phyloP scores from a whole-genome alignment of 2,888 invertebrate genomes.

The Synanthedon formicaeformis region DNA sequence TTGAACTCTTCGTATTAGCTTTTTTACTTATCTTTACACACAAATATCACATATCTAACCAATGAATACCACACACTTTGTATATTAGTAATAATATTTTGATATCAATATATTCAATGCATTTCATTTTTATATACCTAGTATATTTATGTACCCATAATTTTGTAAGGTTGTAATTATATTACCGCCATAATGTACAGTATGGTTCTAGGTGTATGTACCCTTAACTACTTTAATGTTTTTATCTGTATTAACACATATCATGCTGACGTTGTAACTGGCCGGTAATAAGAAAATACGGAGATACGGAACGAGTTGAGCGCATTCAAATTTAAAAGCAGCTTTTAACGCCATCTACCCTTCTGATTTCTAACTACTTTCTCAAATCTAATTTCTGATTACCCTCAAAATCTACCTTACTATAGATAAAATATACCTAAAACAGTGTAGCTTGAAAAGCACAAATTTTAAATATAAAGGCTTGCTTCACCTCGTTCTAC shows the following conservation, averaged over 20 bases:
- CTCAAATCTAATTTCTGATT: too few relatives aligned
- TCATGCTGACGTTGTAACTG: slow-evolving; percentile 50
- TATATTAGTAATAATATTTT: slow-evolving; percentile 63
- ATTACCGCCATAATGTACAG: slow-evolving; percentile 57
- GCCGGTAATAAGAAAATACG: too few relatives aligned
- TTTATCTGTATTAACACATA: slow-evolving; percentile 61
- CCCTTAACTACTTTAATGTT: slow-evolving; percentile 49
- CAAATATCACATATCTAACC: slow-evolving; percentile 66
- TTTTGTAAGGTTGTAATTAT: slow-evolving; percentile 53
- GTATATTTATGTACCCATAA: slow-evolving; percentile 42
- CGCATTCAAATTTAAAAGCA: too few relatives aligned
- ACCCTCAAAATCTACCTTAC: too few relatives aligned
- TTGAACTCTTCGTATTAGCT: slow-evolving; percentile 37
- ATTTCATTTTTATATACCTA: slow-evolving; percentile 58
- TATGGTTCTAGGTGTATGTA: slow-evolving; percentile 57
- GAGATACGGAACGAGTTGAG: too few relatives aligned
- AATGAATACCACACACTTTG: slow-evolving; percentile 43
- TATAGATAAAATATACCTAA: too few relatives aligned
- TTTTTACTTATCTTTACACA: slow-evolving; percentile 50
- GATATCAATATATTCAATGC: slow-evolving; percentile 62
- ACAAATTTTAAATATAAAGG: too few relatives aligned
- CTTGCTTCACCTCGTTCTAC: too few relatives aligned
- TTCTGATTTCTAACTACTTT: too few relatives aligned
- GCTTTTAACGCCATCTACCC: too few relatives aligned
- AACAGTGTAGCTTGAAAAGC: too few relatives aligned